These are phyloP conservation scores for Periophthalmodon schlosseri DNA, from an alignment of 2,113 vertebrate genomes.

Conservation along the genomic window DNA sequence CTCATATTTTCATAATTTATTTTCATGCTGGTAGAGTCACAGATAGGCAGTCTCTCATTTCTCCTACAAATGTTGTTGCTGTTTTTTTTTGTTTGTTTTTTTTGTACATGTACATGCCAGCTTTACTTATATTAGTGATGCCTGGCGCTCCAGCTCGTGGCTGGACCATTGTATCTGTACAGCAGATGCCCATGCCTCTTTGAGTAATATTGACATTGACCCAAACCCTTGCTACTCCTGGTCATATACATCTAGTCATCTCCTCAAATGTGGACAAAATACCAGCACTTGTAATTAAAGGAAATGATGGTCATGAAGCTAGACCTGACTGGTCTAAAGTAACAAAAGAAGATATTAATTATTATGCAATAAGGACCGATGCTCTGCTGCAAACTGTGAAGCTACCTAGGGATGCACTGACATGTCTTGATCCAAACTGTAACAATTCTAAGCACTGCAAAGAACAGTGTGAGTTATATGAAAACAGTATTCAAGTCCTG, in stretches of 20 bases:
- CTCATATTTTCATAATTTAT: too few relatives aligned
- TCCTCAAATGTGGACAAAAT: background rate
- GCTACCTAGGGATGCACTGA: background rate
- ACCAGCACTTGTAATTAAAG: background rate
- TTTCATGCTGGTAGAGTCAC: too few relatives aligned
- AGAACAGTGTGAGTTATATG: too few relatives aligned
- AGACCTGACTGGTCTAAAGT: background rate
- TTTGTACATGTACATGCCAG: too few relatives aligned
- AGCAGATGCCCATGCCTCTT: background rate
- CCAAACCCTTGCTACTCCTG: background rate
- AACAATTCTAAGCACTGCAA: background rate
- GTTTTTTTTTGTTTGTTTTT: too few relatives aligned
- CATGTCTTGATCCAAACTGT: background rate
- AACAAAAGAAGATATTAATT: background rate
- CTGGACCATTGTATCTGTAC: background rate
- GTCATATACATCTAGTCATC: background rate
- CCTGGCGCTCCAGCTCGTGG: too few relatives aligned
- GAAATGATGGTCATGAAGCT: background rate
- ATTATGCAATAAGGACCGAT: background rate
- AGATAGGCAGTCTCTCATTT: too few relatives aligned
- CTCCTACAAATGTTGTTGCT: too few relatives aligned
- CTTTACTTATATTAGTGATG: too few relatives aligned
- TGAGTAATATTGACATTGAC: background rate
- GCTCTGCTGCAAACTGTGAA: background rate
- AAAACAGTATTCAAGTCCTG: too few relatives aligned